Evolutionary conservation across 1,140 invertebrate species (phyloP).

Genomic region (Dendroctonus ponderosae): DNA sequence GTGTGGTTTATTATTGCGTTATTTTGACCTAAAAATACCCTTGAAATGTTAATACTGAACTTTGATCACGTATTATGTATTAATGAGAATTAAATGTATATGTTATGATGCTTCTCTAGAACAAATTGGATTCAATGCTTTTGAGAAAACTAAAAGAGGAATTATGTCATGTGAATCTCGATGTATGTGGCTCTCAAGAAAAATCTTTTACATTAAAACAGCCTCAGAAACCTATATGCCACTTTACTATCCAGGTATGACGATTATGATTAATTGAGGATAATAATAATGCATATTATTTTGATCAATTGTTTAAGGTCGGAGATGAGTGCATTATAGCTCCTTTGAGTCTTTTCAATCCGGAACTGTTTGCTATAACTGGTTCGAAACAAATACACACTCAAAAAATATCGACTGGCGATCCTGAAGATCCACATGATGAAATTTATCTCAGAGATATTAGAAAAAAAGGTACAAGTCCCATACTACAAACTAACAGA

Average conservation of each 20-base stretch:
- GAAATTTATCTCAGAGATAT: constrained; percentile 88
- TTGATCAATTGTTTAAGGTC: constrained; percentile 47
- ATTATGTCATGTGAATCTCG: constrained; percentile 88
- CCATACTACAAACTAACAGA: background rate
- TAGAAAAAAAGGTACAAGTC: constrained; percentile 58
- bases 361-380: constrained; percentile 83
- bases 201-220: constrained; percentile 75
- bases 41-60: too few relatives aligned
- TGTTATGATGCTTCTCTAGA: constrained; percentile 39
- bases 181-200: constrained; percentile 80
- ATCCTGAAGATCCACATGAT: constrained; percentile 92
- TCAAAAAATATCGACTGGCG: constrained; percentile 72
- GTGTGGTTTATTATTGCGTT: too few relatives aligned
- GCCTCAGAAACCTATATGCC: constrained; percentile 67
- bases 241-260: constrained; percentile 70
- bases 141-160: constrained; percentile 85
- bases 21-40: too few relatives aligned
- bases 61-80: background rate
- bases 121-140: constrained; percentile 70
- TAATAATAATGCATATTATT: background rate
- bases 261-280: constrained; percentile 4
- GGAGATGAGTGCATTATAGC: constrained; percentile 93
- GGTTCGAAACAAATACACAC: constrained; percentile 70
- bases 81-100: background rate
- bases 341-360: constrained; percentile 83